Conservation (phyloP, 2,888 invertebrate species). For the Tipula lateralis region DNA sequence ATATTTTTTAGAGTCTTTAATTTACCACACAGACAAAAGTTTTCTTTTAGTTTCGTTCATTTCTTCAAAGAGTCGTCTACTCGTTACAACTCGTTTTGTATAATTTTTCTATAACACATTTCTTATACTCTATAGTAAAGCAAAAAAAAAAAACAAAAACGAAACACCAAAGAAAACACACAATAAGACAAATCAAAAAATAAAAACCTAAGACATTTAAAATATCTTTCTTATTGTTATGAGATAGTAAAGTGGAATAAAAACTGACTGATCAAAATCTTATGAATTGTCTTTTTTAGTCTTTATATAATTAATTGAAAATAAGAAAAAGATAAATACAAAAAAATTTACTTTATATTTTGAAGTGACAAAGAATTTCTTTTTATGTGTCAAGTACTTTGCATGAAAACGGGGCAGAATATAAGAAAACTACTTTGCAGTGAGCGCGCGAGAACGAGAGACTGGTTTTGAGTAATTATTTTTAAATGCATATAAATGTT, state of each 20-base stretch:
- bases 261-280: slow-evolving; percentile 24
- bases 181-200: slow-evolving; percentile 1
- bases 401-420: neutral
- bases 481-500: neutral
- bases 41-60: neutral
- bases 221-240: slow-evolving; percentile 24
- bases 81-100: slow-evolving; percentile 19
- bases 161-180: neutral
- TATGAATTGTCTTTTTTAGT: slow-evolving; percentile 6
- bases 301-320: slow-evolving; percentile 19
- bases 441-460: neutral
- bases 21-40: neutral
- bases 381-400: slow-evolving; percentile 19
- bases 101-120: neutral
- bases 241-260: slow-evolving; percentile 8
- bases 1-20: neutral
- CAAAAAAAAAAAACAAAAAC: neutral
- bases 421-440: neutral
- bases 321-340: slow-evolving; percentile 24
- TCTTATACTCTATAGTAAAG: slow-evolving; percentile 5
- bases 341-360: neutral
- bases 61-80: neutral
- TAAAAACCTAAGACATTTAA: slow-evolving; percentile 19
- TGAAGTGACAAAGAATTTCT: slow-evolving; percentile 24
- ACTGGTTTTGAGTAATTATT: neutral